Conservation (phyloP, 2,888 invertebrate species). For the Apeira syringaria region DNA sequence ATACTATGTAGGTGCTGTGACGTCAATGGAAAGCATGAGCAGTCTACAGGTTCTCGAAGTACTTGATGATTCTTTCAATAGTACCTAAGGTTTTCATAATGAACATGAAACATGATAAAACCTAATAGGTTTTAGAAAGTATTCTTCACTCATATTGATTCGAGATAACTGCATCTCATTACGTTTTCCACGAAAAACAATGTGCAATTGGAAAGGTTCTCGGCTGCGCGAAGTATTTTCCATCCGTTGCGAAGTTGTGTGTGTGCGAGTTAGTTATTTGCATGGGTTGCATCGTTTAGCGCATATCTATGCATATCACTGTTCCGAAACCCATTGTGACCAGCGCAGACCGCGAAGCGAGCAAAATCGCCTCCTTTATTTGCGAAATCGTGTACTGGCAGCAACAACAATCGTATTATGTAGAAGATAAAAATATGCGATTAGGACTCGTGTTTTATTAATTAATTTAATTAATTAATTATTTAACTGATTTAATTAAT, state of each 20-base stretch:
- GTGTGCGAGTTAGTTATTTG: slow-evolving; percentile 55
- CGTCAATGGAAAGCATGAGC: too few species aligned
- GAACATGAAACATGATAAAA: too few species aligned
- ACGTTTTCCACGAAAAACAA: slow-evolving; percentile 38
- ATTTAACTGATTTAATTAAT: too few species aligned
- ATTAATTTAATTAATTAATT: too few species aligned
- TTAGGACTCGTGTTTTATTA: too few species aligned
- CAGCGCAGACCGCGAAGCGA: slow-evolving; percentile 71
- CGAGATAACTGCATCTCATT: slow-evolving; percentile 32
- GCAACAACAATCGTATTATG: slow-evolving; percentile 21
- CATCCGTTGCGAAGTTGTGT: slow-evolving; percentile 35
- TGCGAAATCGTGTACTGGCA: slow-evolving; percentile 60
- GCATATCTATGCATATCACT: slow-evolving; percentile 76
- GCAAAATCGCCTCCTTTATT: slow-evolving; percentile 73
- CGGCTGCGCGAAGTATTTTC: slow-evolving; percentile 41
- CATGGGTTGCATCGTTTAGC: slow-evolving; percentile 61
- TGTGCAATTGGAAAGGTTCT: slow-evolving; percentile 58
- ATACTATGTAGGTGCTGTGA: too few species aligned
- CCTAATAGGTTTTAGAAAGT: too few species aligned
- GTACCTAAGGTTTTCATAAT: too few species aligned
- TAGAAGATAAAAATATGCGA: too few species aligned
- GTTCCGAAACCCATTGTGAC: slow-evolving; percentile 70
- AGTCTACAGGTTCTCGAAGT: too few species aligned
- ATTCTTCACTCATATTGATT: too few species aligned
- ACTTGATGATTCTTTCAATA: too few species aligned